phyloP scores from a whole-genome alignment of 2,113 vertebrate genomes.

The Pachyramphus minor region DNA sequence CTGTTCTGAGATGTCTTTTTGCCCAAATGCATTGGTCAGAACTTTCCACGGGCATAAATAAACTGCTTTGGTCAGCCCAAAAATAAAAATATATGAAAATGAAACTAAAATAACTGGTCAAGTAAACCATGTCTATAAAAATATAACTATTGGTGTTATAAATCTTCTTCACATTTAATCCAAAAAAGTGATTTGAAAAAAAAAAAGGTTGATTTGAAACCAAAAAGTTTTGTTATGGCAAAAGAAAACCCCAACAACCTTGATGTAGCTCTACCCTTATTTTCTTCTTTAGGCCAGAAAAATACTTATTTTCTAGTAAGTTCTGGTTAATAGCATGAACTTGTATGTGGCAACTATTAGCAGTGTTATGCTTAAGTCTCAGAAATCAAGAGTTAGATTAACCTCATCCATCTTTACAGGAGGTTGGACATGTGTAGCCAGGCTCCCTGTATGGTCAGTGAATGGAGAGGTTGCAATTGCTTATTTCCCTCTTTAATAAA shows the following conservation, averaged over 20 bases:
- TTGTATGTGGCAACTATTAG: background rate
- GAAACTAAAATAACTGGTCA: background rate
- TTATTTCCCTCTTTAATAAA: background rate
- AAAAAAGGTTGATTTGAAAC: background rate
- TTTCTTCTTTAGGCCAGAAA: background rate
- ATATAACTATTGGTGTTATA: background rate
- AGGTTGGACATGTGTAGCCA: background rate
- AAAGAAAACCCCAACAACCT: background rate
- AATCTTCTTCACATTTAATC: background rate
- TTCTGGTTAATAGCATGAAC: background rate
- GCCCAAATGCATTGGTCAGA: background rate
- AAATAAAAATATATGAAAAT: background rate
- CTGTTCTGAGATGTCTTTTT: background rate
- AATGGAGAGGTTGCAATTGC: background rate
- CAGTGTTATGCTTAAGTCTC: background rate
- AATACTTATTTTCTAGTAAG: background rate
- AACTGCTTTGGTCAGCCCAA: background rate
- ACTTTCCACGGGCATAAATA: background rate
- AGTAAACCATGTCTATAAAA: background rate
- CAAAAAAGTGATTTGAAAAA: background rate
- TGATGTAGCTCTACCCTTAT: background rate
- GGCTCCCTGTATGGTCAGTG: background rate
- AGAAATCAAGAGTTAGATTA: background rate
- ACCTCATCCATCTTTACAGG: background rate
- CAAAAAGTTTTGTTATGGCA: background rate